phyloP scores from a whole-genome alignment of 2,113 vertebrate species.

The Hydropotes inermis region DNA sequence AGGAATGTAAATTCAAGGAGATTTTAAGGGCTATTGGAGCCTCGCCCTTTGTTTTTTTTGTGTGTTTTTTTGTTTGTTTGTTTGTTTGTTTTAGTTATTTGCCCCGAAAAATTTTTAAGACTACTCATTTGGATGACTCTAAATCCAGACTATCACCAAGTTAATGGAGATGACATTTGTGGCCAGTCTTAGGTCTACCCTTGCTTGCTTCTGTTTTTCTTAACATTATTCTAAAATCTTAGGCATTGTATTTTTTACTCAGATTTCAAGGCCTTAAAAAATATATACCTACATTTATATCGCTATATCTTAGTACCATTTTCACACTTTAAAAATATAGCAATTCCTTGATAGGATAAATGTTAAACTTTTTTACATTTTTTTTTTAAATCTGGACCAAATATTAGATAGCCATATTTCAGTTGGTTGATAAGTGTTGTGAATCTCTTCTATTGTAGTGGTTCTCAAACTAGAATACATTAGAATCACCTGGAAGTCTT shows the following conservation, averaged over 20 bases:
- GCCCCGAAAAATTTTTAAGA: neutral
- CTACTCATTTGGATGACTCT: neutral
- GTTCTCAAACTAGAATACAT: neutral
- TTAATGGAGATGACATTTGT: neutral
- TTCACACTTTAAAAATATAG: neutral
- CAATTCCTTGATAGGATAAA: neutral
- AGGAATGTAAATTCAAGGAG: neutral
- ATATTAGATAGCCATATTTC: neutral
- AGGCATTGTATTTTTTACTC: neutral
- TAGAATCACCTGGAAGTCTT: neutral
- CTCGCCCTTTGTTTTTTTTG: neutral
- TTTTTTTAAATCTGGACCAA: neutral
- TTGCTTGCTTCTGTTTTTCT: neutral
- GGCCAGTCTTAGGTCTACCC: neutral
- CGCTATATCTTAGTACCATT: neutral
- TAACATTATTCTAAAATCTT: neutral
- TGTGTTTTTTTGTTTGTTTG: too few relatives aligned
- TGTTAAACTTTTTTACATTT: neutral
- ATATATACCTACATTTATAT: neutral
- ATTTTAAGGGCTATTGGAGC: neutral
- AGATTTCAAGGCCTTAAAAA: neutral
- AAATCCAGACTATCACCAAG: neutral
- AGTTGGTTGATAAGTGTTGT: neutral
- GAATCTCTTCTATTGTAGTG: neutral
- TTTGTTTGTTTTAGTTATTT: neutral